Evolutionary conservation across 2,797 vertebrate genomes (phyloP), one percentile per base, ranked within the genome.

Genomic region (Lagorchestes hirsutus): DNA sequence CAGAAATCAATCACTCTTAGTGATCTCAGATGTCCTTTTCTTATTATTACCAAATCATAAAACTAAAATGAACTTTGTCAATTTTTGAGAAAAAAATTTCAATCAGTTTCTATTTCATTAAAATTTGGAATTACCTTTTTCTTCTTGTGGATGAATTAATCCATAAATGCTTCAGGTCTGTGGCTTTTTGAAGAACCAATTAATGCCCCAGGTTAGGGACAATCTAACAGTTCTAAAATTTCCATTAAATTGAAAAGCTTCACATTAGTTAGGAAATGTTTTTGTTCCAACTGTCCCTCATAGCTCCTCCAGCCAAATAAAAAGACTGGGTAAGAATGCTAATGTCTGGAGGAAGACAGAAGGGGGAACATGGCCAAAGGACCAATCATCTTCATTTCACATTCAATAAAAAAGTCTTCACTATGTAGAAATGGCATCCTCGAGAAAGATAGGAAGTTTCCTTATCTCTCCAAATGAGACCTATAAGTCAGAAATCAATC

Each of bases 61-160:
- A 91, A 56, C 91, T 87, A 67, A 95, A 92, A 31, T 96, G 18
- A 24, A 50, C 57, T 91, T 96, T 90, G 0, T 91, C 92, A 58
- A 67, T 95, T 90, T 67, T 5, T 90, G 40, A 94, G 27, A 13
- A 55, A 93, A 55, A 34, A 0, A 93, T 94, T 95, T 93, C 10
- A 96, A 82, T 94, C 3, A 82, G 90, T 46, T 92, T 92, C 12
- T 46, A 82, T 92, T 97, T 93, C 87, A 93, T 55, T 92, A 94
- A 82, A 95, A 57, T 93, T 91, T 50, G 22, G 87, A 91, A 90
- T 92, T 28, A 55, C 93, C 4, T 57, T 82, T 62, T 55, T 82
- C 46, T 82, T 91, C 18, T 90, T 91, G 92, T 96, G 5, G 91
- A 14, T 96, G 40, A 67, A 22, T 90, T 95, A 90, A 54, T 93